A percentile compares a stretch with the other conserved stretches of the same genome.
Conservation (phyloP, 37 sponge, comb jelly and placozoan species). For the Hormiphora californensis region DNA sequence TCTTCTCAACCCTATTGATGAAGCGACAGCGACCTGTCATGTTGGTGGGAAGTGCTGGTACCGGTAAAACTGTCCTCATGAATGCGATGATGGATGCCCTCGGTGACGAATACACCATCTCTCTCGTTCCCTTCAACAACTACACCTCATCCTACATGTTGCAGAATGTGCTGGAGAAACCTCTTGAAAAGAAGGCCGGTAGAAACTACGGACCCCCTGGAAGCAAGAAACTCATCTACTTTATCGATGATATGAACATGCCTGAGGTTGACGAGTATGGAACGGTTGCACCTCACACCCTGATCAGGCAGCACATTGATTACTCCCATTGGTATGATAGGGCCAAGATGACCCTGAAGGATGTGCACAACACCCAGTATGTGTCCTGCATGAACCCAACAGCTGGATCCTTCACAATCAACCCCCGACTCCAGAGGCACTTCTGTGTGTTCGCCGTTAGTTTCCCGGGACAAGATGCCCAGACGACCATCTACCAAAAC, state of each 20-base stretch:
- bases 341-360: conserved; percentile 85
- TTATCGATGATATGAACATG: conserved; percentile 99
- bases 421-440: conserved; percentile 96
- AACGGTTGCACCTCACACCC: conserved; percentile 95
- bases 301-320: conserved; percentile 94
- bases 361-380: conserved; percentile 92
- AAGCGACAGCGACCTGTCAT: conserved; percentile 85
- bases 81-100: conserved; percentile 67
- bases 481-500: conserved; percentile 84
- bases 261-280: conserved; percentile 94
- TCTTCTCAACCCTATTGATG: conserved; percentile 86
- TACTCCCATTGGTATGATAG: conserved; percentile 97
- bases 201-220: conserved; percentile 98
- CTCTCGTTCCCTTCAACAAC: conserved; percentile 95
- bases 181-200: conserved; percentile 98
- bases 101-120: conserved; percentile 64
- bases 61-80: conserved; percentile 97
- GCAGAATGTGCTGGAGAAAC: conserved; percentile 96
- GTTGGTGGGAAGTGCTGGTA: conserved; percentile 95
- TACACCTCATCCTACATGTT: conserved; percentile 98
- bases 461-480: conserved; percentile 81
- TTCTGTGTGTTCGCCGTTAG: conserved; percentile 97
- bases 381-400: conserved; percentile 99
- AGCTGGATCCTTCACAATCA: conserved; percentile 99
- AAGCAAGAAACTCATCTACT: conserved; percentile 90